Evolutionary conservation across 2,797 vertebrate species (phyloP).

Genomic region (Enteromius radiatus): DNA sequence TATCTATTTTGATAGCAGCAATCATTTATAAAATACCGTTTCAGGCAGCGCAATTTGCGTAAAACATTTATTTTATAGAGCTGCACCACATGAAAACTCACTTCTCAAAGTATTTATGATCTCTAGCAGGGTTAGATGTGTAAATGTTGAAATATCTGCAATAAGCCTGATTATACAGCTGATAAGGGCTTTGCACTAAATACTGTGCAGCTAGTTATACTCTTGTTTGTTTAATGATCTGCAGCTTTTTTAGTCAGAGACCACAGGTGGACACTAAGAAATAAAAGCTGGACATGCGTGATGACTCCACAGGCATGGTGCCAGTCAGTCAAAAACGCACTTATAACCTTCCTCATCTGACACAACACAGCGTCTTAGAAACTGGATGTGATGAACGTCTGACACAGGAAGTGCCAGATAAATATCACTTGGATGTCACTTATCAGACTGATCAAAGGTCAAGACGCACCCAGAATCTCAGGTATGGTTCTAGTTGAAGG

Average conservation of each 20-base stretch:
- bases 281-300: neutral
- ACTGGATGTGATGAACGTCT: conserved; percentile 1
- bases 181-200: neutral
- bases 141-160: conserved; percentile 4
- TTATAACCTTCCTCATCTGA: conserved; percentile 14
- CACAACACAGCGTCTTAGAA: conserved; percentile 23
- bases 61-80: conserved; percentile 1
- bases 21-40: neutral
- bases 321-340: neutral
- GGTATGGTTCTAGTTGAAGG: neutral
- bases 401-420: conserved; percentile 1
- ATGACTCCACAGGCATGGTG: neutral
- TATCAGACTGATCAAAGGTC: conserved; percentile 33
- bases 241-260: neutral
- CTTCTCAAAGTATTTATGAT: conserved; percentile 8
- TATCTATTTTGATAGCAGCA: neutral
- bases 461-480: conserved; percentile 35
- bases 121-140: neutral
- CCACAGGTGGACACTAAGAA: neutral
- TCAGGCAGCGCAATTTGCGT: neutral
- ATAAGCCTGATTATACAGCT: neutral
- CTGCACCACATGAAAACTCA: neutral
- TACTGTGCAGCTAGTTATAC: neutral
- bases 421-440: conserved; percentile 28
- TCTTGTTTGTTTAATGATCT: neutral